A percentile compares a stretch with the other conserved stretches of the same genome.
These are phyloP conservation scores for Drepanosiphum platanoidis DNA, from an alignment of 2,888 invertebrate species.

Conservation along the genomic window DNA sequence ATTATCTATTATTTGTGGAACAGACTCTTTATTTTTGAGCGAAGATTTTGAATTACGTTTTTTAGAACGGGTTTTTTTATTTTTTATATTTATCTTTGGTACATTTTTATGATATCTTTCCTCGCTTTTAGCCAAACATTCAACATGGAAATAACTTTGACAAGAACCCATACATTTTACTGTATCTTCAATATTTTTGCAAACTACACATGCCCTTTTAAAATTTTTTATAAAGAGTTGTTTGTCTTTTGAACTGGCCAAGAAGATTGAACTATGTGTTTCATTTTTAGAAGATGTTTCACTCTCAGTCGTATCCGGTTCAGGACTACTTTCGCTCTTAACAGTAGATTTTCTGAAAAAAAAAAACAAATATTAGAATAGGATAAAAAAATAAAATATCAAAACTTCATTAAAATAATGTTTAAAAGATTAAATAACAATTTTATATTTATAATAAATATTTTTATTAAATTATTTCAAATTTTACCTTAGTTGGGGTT, in stretches of 20 bases:
- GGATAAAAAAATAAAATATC: background rate
- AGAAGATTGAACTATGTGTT: conserved; percentile 22
- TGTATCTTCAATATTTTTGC: conserved; percentile 41
- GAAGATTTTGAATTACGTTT: background rate
- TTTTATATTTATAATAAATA: background rate
- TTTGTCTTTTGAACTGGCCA: conserved; percentile 30
- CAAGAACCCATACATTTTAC: conserved; percentile 35
- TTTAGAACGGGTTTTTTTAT: conserved; percentile 29
- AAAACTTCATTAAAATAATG: background rate
- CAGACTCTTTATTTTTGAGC: conserved; percentile 11
- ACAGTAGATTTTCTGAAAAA: conserved; percentile 46
- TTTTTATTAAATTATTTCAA: background rate
- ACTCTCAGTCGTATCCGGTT: conserved; percentile 57
- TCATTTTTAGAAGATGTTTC: conserved; percentile 56
- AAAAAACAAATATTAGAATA: background rate
- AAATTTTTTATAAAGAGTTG: conserved; percentile 40
- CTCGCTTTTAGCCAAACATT: conserved; percentile 46
- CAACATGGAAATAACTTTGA: conserved; percentile 55
- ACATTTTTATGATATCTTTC: conserved; percentile 43
- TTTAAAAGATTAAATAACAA: background rate
- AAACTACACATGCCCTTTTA: conserved; percentile 56
- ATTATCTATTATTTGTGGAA: background rate
- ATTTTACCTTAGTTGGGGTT: conserved; percentile 9
- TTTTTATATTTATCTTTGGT: background rate
- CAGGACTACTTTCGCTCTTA: conserved; percentile 52